A percentile compares a stretch with the other conserved stretches of the same genome.
Conservation (phyloP, 2,113 vertebrate species). For the Hucho hucho region DNA sequence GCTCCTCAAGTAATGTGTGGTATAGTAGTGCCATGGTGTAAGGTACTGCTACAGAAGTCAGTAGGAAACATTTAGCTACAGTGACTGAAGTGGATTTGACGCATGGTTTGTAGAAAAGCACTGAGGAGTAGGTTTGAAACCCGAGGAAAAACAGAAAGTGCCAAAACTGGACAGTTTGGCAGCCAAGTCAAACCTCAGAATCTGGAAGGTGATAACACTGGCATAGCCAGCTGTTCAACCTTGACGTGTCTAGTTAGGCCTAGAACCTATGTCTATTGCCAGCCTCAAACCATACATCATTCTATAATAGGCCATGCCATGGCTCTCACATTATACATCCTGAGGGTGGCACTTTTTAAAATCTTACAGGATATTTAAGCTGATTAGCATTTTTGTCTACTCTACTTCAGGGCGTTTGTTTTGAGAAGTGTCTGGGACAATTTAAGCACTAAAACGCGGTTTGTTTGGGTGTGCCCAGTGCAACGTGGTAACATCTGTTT, state of each 20-base stretch:
- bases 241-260: background rate
- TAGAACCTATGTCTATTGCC: background rate
- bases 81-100: background rate
- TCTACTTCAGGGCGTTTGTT: background rate
- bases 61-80: too few species aligned
- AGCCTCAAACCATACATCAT: too few species aligned
- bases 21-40: too few species aligned
- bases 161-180: constrained; percentile 42
- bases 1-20: background rate
- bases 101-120: background rate
- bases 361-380: background rate
- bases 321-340: background rate
- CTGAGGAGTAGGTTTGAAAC: constrained; percentile 36
- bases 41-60: too few species aligned
- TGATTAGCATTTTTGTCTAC: background rate
- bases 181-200: constrained; percentile 31
- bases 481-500: constrained; percentile 58
- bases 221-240: constrained; percentile 30
- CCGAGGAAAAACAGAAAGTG: constrained; percentile 30
- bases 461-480: constrained; percentile 34
- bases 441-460: constrained; percentile 35
- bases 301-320: background rate
- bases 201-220: constrained; percentile 39
- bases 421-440: background rate
- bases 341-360: too few species aligned